These are phyloP conservation scores for Catharus fuscescens DNA, from an alignment of 2,113 vertebrate species.

Conservation along the genomic window DNA sequence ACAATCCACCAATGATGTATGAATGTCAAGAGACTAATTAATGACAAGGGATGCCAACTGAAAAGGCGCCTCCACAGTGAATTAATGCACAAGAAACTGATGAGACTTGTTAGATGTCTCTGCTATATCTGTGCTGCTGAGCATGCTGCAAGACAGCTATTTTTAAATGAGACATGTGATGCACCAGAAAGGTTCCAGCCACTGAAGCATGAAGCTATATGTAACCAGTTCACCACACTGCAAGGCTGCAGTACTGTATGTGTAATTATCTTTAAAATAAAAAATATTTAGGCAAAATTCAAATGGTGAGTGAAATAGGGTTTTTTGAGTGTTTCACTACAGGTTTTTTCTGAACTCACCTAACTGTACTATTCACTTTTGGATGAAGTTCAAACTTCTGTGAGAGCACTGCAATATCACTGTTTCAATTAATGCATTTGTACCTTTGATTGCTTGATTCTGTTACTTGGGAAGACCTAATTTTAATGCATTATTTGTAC, in stretches of 20 bases:
- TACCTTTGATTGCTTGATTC: not conserved
- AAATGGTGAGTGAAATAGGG: not conserved
- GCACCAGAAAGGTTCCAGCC: not conserved
- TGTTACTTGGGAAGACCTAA: not conserved
- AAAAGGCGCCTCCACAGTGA: not conserved
- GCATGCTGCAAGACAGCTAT: not conserved
- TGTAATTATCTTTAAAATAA: not conserved
- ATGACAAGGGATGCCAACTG: not conserved
- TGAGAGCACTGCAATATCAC: not conserved
- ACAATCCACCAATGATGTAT: not conserved
- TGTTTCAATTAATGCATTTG: not conserved
- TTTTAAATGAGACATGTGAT: not conserved
- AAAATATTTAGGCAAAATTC: not conserved
- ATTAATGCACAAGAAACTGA: not conserved
- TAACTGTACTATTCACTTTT: not conserved
- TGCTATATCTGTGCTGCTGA: not conserved
- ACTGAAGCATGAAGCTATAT: not conserved
- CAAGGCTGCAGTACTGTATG: not conserved
- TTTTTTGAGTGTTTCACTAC: not conserved
- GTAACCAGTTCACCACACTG: not conserved
- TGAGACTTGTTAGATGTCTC: not conserved
- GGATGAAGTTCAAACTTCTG: not conserved
- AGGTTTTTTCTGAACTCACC: not conserved
- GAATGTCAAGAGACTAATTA: not conserved
- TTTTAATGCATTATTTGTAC: slow-evolving; percentile 47